Evolutionary conservation across 92 coral and sea anemone genomes (phyloP), one percentile per base, ranked within the genome.

Genomic region (Paragorgia papillata): DNA sequence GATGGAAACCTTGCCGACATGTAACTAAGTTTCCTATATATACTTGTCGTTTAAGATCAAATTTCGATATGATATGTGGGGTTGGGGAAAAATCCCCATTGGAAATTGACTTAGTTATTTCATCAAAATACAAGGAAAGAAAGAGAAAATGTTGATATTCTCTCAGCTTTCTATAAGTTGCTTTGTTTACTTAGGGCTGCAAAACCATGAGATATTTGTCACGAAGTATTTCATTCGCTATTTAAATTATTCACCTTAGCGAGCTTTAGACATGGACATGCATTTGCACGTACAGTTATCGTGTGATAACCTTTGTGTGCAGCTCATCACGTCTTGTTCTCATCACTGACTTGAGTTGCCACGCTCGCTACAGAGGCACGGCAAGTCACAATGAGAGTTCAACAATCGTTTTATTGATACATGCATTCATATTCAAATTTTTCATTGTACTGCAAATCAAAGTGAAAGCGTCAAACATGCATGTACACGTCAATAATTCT

Each of bases 401-500:
- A 88, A 85, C 97, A 89, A 87, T 88, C 77, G 81, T 80, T 87
- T 86, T 88, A 80, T 85, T 76, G 84, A 75, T n/a, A 83, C 86
- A 75, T n/a, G 80, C 86, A 91, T 91, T 94, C 99, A 87, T 90
- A 93, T 91, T 95, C 97, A 95, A 91, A 95, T 95, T 86, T 84
- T 73, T 68, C 68, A 30, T 87, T 82, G 90, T 89, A 82, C 65
- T 73, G 95, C 78, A 51, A 71, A 71, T 71, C 29, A 46, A 46
- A 49, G 24, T 68, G 56, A 49, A n/a, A 37, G 30, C 29, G 28
- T 49, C 18, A 7, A 17, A 1, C 40, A 34, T 66, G 48, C 27
- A 68, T 9, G 62, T 53, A n/a, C 48, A 22, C 54, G 78, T 53
- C 78, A n/a, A 34, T 34, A 25, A 30, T 68, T 39, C 25, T 68